These are phyloP conservation scores for Leuctra nigra DNA, from an alignment of 2,888 invertebrate genomes.

Conservation along the genomic window DNA sequence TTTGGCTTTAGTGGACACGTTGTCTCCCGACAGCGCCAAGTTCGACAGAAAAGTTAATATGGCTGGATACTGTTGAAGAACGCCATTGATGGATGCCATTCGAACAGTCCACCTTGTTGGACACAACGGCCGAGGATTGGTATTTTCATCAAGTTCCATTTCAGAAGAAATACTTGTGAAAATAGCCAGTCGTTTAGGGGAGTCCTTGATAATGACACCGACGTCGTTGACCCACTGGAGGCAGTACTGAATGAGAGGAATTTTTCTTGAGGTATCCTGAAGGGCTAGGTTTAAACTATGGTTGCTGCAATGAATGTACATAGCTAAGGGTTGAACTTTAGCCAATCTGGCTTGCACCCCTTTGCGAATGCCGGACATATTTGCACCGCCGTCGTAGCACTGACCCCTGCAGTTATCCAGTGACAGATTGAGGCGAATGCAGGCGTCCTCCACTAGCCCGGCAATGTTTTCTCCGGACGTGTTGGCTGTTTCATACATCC, in stretches of 20 bases:
- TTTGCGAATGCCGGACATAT: conserved; percentile 1
- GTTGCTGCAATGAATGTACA: conserved; percentile 6
- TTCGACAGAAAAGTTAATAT: no score
- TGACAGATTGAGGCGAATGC: background rate
- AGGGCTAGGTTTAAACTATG: no score
- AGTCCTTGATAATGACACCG: no score
- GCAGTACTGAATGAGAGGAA: conserved; percentile 7
- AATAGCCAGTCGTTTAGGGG: background rate
- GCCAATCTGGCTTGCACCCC: background rate
- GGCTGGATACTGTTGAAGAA: no score
- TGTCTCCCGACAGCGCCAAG: no score
- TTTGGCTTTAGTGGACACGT: conserved; percentile 1
- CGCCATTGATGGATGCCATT: no score
- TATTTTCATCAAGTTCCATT: background rate
- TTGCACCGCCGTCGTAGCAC: no score
- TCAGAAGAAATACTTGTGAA: background rate
- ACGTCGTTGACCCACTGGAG: conserved; percentile 9
- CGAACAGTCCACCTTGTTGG: no score
- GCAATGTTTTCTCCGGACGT: conserved; percentile 9
- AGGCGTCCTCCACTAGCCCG: background rate
- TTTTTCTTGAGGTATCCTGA: no score
- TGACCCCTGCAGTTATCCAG: background rate
- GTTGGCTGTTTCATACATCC: conserved; percentile 3
- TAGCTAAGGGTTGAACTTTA: background rate
- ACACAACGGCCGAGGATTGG: conserved; percentile 6